Evolutionary conservation across 2,113 vertebrate species (phyloP).

Genomic region (Petroica traversi): DNA sequence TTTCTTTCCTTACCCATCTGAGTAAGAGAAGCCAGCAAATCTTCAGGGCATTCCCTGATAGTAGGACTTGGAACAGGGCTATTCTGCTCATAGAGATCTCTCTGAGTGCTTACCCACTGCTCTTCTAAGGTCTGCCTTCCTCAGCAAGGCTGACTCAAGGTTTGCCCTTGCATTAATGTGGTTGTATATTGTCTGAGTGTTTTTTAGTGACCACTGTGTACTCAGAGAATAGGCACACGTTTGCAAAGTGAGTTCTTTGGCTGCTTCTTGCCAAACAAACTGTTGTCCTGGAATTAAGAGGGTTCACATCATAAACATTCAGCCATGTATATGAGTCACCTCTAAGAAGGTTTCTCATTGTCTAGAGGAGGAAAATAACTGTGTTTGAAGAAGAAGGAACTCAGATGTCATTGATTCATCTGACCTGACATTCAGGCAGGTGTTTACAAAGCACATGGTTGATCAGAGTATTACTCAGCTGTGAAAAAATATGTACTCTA

Average conservation of each 20-base stretch:
- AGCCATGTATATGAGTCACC: background rate
- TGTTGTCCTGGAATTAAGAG: background rate
- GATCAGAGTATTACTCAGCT: slow-evolving; percentile 23
- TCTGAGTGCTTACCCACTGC: background rate
- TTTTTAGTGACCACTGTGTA: background rate
- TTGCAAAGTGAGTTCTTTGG: background rate
- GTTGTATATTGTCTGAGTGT: accelerated
- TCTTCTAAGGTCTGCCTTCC: background rate
- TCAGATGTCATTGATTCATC: slow-evolving; percentile 41
- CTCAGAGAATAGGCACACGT: accelerated
- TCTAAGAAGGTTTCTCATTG: background rate
- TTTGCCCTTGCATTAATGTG: background rate
- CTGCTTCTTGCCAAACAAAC: background rate
- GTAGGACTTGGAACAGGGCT: background rate
- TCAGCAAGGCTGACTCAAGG: background rate
- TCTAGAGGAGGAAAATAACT: background rate
- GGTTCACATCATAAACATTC: background rate
- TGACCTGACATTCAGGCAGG: slow-evolving; percentile 34
- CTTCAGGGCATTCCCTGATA: background rate
- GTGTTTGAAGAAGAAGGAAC: background rate
- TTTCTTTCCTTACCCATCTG: background rate
- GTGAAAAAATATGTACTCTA: background rate
- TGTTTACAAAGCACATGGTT: background rate
- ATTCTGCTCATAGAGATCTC: background rate
- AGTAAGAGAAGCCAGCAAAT: background rate